Evolutionary conservation across 2,113 vertebrate genomes (phyloP).

Genomic region (Bettongia penicillata): DNA sequence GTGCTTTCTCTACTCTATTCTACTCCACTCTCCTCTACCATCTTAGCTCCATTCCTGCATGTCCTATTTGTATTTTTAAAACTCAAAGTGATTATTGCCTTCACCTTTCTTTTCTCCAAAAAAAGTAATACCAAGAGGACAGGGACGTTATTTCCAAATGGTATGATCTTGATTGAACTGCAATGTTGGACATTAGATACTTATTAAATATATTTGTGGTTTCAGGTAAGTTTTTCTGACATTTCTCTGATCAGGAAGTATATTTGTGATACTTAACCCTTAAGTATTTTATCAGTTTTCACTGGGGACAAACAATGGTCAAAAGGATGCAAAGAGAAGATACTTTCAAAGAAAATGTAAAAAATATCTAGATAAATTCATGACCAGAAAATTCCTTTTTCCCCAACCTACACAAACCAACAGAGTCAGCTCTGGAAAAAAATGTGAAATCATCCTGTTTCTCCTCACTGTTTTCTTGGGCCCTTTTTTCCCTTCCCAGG

Average conservation of each 20-base stretch:
- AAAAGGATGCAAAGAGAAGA: constrained; percentile 49
- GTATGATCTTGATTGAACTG: constrained; percentile 69
- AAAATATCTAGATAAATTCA: constrained; percentile 1
- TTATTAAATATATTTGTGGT: constrained; percentile 53
- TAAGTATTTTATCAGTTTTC: constrained; percentile 73
- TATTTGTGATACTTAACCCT: constrained; percentile 79
- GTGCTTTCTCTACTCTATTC: no score
- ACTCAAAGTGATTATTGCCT: constrained; percentile 26
- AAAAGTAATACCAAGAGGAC: constrained; percentile 35
- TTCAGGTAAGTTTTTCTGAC: constrained; percentile 78
- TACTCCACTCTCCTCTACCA: no score
- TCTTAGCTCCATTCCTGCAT: no score
- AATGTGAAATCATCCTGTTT: no score
- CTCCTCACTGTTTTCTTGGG: neutral
- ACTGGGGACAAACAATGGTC: constrained; percentile 57
- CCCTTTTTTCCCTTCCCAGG: neutral
- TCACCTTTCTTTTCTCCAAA: constrained; percentile 41
- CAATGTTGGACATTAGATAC: constrained; percentile 61
- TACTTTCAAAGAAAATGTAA: neutral
- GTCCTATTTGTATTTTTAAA: no score
- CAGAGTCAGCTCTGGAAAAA: no score
- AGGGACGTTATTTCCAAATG: constrained; percentile 72
- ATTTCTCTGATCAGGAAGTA: constrained; percentile 76
- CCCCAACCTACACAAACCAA: neutral
- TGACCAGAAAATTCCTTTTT: neutral